Evolutionary conservation across 1,140 invertebrate genomes (phyloP).

Genomic region (Papilio helenus): DNA sequence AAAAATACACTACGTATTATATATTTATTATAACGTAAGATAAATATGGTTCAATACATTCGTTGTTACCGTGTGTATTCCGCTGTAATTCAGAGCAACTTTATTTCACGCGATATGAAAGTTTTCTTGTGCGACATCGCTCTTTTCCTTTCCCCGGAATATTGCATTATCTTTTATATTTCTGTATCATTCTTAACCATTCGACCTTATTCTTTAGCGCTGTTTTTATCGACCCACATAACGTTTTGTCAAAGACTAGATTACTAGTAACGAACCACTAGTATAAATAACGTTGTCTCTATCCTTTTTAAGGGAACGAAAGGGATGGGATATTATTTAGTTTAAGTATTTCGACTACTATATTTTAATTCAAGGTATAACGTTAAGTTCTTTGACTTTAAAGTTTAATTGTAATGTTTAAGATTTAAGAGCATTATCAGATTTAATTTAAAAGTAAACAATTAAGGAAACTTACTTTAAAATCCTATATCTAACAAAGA

Average conservation of each 20-base stretch:
- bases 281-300: neutral
- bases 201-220: neutral
- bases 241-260: neutral
- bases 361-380: no score
- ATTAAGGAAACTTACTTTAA: no score
- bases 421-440: no score
- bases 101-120: constrained; percentile 40
- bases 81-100: constrained; percentile 32
- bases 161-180: constrained; percentile 35
- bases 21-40: neutral
- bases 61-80: neutral
- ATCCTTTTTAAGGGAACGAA: neutral
- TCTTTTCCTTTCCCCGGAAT: constrained; percentile 22
- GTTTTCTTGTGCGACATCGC: constrained; percentile 35
- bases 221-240: constrained; percentile 5
- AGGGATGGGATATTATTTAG: no score
- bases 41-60: neutral
- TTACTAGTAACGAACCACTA: neutral
- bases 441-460: no score
- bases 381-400: no score
- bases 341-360: no score
- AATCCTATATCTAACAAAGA: no score
- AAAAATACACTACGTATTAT: no score
- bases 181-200: neutral
- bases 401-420: no score